Conservation (phyloP, 2,888 invertebrate genomes). For the Melitaea athalia region DNA sequence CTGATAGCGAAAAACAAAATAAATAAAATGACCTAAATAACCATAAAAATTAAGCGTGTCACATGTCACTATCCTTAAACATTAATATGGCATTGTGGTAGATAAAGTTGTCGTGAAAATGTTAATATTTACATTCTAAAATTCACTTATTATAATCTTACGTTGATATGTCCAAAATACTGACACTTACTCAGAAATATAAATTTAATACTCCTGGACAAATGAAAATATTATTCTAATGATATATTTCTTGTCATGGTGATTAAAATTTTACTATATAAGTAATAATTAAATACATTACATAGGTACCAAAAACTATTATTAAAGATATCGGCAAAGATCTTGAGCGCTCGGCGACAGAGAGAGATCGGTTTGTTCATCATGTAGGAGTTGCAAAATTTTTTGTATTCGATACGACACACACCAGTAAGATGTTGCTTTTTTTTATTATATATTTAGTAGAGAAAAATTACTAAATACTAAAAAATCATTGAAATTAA, state of each 20-base stretch:
- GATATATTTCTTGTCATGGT: conserved; percentile 15
- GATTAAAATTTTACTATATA: conserved; percentile 4
- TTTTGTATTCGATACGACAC: no score
- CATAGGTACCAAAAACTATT: background rate
- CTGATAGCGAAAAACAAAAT: conserved; percentile 37
- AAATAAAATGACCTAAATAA: conserved; percentile 39
- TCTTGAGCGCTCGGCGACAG: background rate
- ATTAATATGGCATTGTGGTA: conserved; percentile 43
- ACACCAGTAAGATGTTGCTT: no score
- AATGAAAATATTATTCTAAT: background rate
- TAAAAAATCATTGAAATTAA: no score
- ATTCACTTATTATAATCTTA: background rate
- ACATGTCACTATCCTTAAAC: conserved; percentile 33
- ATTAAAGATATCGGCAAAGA: no score
- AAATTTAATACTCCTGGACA: background rate
- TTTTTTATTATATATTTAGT: no score
- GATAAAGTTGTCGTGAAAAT: conserved; percentile 3
- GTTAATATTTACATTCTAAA: background rate
- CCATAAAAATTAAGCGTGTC: conserved; percentile 18
- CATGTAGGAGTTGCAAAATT: no score
- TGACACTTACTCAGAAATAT: background rate
- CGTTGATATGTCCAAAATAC: background rate
- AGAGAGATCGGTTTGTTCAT: no score
- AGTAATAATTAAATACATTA: background rate
- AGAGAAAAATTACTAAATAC: no score